Evolutionary conservation across 1,140 invertebrate species (phyloP), one percentile per base, ranked within the genome.

Genomic region (Drosophila baimaii): DNA sequence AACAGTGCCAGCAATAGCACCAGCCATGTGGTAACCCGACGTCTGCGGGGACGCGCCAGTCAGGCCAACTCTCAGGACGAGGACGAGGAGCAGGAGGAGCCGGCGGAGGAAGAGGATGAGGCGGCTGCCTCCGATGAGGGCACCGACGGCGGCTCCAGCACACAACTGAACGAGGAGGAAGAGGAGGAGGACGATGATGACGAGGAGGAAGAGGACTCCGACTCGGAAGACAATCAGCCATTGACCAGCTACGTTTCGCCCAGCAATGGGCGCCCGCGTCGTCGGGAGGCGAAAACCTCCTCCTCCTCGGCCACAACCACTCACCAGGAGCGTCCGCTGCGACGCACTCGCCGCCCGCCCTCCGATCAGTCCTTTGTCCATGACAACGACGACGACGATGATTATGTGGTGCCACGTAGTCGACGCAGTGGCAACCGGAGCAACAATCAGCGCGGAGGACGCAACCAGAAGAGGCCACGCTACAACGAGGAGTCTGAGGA

Each of bases 401-500:
- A 91, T 25, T 85, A 91, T 56, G 83, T 82, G 46, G 64, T 57
- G 19, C 79, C 65, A 4, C 77, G 81, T 12, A 74, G 70, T 51
- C 56, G 65, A n/a, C 59, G 64, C 4, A 27, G 23, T 0, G 21
- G 27, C 5, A 75, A 76, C 29, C 69, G 81, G 2, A 61, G 77
- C 12, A 56, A 70, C 12, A 81, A 66, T 46, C 80, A 82, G 41
- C 88, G 79, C 39, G 59, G 65, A 47, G 70, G 74, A 9, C 90
- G 92, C 77, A 94, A 77, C 68, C 92, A 76, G 37, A 94, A 94
- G 52, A 93, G 94, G 19, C 93, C 93, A 5, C 93, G 92, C 8
- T 95, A 95, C 80, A 95, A 95, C 81, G 95, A 95, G 79, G 94
- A 95, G 77, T 94, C 94, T 70, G 93, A 94, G 71, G 91, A 92